phyloP scores from a whole-genome alignment of 1,140 invertebrate genomes.

The Scaptomyza pallida region DNA sequence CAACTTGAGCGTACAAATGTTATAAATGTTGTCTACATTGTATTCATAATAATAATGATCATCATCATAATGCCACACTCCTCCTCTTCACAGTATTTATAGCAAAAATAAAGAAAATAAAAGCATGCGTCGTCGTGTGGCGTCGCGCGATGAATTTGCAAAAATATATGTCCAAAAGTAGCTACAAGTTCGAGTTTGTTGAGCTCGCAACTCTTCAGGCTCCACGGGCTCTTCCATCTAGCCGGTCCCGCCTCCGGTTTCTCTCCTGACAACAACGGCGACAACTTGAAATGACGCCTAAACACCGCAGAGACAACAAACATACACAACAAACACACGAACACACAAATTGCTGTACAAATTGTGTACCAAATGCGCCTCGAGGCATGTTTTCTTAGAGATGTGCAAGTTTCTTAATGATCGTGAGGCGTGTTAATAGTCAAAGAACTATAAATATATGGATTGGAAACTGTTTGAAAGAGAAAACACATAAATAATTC shows the following conservation, averaged over 20 bases:
- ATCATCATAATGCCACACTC: slow-evolving; percentile 15
- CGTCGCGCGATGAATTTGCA: slow-evolving; percentile 38
- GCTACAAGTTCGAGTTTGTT: slow-evolving; percentile 5
- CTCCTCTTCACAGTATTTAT: slow-evolving; percentile 18
- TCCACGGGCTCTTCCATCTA: not conserved
- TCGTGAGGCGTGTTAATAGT: slow-evolving; percentile 3
- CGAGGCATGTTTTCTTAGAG: slow-evolving; percentile 36
- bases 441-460: too few relatives aligned
- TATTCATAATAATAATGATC: slow-evolving; percentile 40
- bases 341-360: slow-evolving; percentile 48
- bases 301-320: slow-evolving; percentile 19
- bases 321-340: slow-evolving; percentile 3
- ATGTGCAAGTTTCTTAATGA: slow-evolving; percentile 28
- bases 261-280: slow-evolving; percentile 44
- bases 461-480: too few relatives aligned
- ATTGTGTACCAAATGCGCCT: slow-evolving; percentile 38
- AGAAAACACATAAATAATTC: not conserved
- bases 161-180: slow-evolving; percentile 47
- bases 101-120: not conserved
- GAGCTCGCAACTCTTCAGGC: not conserved
- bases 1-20: slow-evolving; percentile 12
- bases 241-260: slow-evolving; percentile 47
- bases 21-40: slow-evolving; percentile 30
- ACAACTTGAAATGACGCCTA: slow-evolving; percentile 49
- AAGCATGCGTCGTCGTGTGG: slow-evolving; percentile 16